Evolutionary conservation across 2,888 invertebrate genomes (phyloP).

Genomic region (Eupithecia vulgata): DNA sequence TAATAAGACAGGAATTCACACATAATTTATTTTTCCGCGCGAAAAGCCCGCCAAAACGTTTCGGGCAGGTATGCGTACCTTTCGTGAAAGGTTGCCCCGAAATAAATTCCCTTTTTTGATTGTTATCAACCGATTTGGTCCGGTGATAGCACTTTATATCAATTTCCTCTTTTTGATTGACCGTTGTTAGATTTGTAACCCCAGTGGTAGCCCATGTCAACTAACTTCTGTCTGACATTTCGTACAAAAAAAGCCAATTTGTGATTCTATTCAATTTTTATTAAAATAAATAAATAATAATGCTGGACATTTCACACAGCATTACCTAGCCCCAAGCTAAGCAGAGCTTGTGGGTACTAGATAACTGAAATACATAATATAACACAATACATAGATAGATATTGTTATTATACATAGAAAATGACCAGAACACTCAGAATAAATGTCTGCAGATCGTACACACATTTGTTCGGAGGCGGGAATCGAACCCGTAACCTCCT

Average conservation of each 20-base stretch:
- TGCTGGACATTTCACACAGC: too few relatives aligned
- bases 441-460: too few relatives aligned
- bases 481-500: too few relatives aligned
- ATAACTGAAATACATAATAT: too few relatives aligned
- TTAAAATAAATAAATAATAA: too few relatives aligned
- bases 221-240: neutral
- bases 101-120: conserved; percentile 39
- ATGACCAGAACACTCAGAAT: too few relatives aligned
- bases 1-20: conserved; percentile 15
- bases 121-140: conserved; percentile 32
- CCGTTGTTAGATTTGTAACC: conserved; percentile 3
- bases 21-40: conserved; percentile 23
- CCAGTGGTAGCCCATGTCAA: neutral
- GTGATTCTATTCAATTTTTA: neutral
- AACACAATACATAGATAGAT: too few relatives aligned
- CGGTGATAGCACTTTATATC: conserved; percentile 32
- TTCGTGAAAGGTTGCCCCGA: conserved; percentile 38
- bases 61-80: conserved; percentile 25
- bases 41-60: conserved; percentile 16
- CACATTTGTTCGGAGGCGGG: too few relatives aligned
- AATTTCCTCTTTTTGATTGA: conserved; percentile 35
- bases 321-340: too few relatives aligned
- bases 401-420: too few relatives aligned
- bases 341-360: too few relatives aligned
- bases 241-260: neutral